Conservation (phyloP, 2,888 invertebrate genomes). For the Tetheella fluctuosa region DNA sequence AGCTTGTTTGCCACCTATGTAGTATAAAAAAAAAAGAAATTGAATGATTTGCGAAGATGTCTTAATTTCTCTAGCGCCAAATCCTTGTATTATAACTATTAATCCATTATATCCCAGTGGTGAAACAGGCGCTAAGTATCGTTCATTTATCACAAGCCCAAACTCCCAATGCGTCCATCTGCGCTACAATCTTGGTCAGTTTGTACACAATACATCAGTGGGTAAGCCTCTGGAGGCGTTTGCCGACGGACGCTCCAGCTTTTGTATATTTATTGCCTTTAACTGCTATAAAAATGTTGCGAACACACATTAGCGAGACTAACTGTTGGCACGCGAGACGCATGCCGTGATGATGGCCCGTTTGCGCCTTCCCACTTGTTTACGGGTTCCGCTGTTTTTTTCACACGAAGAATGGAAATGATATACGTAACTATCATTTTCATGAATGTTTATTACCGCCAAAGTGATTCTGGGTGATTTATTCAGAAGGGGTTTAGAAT, state of each 20-base stretch:
- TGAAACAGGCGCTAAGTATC: slow-evolving; percentile 7
- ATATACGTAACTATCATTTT: slow-evolving; percentile 10
- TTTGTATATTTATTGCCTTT: slow-evolving; percentile 63
- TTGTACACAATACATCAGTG: slow-evolving; percentile 50
- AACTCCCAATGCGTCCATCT: slow-evolving; percentile 29
- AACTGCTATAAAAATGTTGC: slow-evolving; percentile 71
- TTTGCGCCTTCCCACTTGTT: slow-evolving; percentile 29
- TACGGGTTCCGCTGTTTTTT: slow-evolving; percentile 11
- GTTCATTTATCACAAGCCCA: slow-evolving; percentile 14
- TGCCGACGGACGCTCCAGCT: slow-evolving; percentile 28
- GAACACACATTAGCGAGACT: slow-evolving; percentile 71
- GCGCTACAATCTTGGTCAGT: slow-evolving; percentile 42
- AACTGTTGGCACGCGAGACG: slow-evolving; percentile 66
- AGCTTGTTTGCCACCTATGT: no score
- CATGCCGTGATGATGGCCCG: slow-evolving; percentile 54
- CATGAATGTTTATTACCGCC: slow-evolving; percentile 7
- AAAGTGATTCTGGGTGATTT: slow-evolving; percentile 4
- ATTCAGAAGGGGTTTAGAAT: background rate
- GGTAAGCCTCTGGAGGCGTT: slow-evolving; percentile 47
- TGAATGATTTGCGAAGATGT: slow-evolving; percentile 7
- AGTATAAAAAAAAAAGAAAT: background rate
- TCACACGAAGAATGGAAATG: slow-evolving; percentile 10
- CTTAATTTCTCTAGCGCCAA: slow-evolving; percentile 10
- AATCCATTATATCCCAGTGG: slow-evolving; percentile 7
- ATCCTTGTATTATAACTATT: slow-evolving; percentile 12